These are phyloP conservation scores for Sebastolobus altivelis DNA, from an alignment of 2,797 vertebrate genomes.

Conservation along the genomic window DNA sequence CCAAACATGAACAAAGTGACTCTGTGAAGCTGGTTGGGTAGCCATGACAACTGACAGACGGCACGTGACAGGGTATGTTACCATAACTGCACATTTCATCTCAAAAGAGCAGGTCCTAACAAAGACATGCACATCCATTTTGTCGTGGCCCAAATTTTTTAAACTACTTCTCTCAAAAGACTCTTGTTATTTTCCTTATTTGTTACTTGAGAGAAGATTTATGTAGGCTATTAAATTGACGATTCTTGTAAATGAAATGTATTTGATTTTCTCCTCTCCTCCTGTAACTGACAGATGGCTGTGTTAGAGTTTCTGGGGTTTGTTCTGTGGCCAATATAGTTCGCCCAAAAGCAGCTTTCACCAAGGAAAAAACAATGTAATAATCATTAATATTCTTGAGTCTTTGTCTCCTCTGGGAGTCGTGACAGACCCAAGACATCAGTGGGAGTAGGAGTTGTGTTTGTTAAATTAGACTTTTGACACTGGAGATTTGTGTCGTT, in stretches of 20 bases:
- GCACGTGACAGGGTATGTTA: slow-evolving; percentile 9
- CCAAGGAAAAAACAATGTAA: neutral
- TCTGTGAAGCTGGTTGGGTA: neutral
- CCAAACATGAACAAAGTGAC: neutral
- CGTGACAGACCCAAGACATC: neutral
- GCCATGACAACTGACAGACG: neutral
- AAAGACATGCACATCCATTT: neutral
- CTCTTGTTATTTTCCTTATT: neutral
- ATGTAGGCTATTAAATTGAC: neutral
- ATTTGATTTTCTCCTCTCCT: neutral
- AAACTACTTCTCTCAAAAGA: neutral
- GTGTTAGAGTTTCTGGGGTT: neutral
- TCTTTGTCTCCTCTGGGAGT: neutral
- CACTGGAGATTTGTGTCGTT: neutral
- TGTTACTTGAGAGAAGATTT: neutral
- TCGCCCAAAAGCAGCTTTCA: neutral
- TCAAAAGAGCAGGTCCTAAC: neutral
- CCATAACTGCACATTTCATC: slow-evolving; percentile 15
- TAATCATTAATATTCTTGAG: slow-evolving; percentile 5
- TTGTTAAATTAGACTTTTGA: neutral
- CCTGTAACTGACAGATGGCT: neutral
- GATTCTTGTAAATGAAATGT: neutral
- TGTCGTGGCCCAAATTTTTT: neutral
- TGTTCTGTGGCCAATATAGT: neutral
- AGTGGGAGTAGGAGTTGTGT: neutral